A percentile compares a stretch with the other conserved stretches of the same genome.
Evolutionary conservation across 2,113 vertebrate genomes (phyloP).

Genomic region (Vanacampus margaritifer): DNA sequence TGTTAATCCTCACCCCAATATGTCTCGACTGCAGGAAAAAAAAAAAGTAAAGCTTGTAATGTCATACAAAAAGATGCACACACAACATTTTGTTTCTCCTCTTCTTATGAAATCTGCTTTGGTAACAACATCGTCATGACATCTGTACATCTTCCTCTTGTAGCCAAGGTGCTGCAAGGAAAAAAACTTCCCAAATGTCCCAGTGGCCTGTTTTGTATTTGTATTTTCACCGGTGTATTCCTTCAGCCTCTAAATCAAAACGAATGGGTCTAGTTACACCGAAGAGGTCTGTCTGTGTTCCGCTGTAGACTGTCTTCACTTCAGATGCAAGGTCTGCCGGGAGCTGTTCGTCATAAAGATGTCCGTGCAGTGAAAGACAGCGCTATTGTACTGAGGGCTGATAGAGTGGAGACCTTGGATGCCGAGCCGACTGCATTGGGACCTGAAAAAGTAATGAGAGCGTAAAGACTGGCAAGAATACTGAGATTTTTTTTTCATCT

Average conservation of each 20-base stretch:
- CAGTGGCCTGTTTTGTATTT: constrained; percentile 38
- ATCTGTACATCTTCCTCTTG: constrained; percentile 79
- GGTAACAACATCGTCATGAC: constrained; percentile 96
- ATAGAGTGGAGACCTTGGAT: constrained; percentile 89
- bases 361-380: constrained; percentile 96
- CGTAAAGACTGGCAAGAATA: constrained; percentile 33
- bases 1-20: constrained; percentile 63
- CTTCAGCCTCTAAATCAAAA: constrained; percentile 84
- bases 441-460: constrained; percentile 69
- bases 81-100: constrained; percentile 77
- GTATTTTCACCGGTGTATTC: constrained; percentile 59
- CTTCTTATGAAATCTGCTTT: constrained; percentile 95
- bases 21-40: constrained; percentile 80
- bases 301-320: constrained; percentile 54
- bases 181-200: constrained; percentile 46
- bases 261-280: constrained; percentile 81
- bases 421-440: constrained; percentile 88
- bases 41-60: constrained; percentile 94
- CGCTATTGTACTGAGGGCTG: constrained; percentile 94
- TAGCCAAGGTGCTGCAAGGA: constrained; percentile 73
- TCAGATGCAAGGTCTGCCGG: constrained; percentile 58
- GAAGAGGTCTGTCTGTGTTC: constrained; percentile 57
- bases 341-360: constrained; percentile 90
- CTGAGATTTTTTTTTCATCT: background rate
- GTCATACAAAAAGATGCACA: constrained; percentile 99